A percentile compares a stretch with the other conserved stretches of the same genome.
Conservation (phyloP, 2,113 vertebrate species). For the Callipepla squamata region DNA sequence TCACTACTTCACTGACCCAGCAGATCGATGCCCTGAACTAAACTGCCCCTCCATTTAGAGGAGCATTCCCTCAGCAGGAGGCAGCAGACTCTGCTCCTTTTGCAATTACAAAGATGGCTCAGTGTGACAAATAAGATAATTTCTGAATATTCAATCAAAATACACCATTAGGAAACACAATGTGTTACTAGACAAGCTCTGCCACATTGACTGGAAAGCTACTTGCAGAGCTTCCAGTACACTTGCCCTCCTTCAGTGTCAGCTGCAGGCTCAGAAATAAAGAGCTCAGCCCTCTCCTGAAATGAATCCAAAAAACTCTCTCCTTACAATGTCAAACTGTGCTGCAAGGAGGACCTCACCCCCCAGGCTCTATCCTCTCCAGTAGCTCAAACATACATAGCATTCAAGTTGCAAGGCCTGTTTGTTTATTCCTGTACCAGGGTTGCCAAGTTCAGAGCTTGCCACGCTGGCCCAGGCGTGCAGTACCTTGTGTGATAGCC, state of each 20-base stretch:
- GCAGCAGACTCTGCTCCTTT: not conserved
- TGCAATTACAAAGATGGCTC: not conserved
- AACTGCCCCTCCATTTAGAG: not conserved
- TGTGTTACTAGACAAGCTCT: not conserved
- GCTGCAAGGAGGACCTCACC: accelerated
- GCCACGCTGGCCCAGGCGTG: not conserved
- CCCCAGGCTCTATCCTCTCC: not conserved
- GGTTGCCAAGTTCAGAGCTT: accelerated
- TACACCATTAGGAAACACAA: not conserved
- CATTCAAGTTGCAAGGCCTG: no score
- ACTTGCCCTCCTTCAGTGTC: not conserved
- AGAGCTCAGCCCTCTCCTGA: not conserved
- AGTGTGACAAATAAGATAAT: accelerated
- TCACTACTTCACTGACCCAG: not conserved
- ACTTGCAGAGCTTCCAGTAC: not conserved
- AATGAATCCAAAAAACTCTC: not conserved
- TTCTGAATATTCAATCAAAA: not conserved
- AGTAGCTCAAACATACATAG: not conserved
- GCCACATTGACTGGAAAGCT: not conserved
- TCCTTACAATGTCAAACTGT: not conserved
- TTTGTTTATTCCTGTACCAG: accelerated
- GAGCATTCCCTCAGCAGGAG: not conserved
- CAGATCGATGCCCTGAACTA: not conserved
- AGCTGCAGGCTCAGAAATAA: accelerated
- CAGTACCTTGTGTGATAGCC: slow-evolving; percentile 88